Evolutionary conservation across 2,888 invertebrate genomes (phyloP), one percentile per base, ranked within the genome.

Genomic region (Alloplasta piceator): DNA sequence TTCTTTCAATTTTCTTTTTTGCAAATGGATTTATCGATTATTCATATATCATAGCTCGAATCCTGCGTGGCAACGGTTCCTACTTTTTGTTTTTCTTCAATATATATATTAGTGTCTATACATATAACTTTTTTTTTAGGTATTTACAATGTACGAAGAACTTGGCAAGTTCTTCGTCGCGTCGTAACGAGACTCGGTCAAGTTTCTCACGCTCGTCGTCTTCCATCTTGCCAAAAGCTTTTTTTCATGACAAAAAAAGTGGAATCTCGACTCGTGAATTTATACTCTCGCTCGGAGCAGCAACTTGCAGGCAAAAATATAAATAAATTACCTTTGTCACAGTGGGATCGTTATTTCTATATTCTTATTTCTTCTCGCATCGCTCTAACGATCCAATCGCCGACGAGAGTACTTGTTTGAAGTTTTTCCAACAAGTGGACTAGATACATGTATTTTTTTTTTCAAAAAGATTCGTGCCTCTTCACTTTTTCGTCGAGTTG

Each of bases 401-500:
- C 50, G n/a, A 39, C 39, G 46, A 52, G 72, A 60, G 64, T 67
- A 55, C 55, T 75, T 52, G 60, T 60, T 52, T 16, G 48, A 70
- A 12, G 39, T 63, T 50, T 63, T 63, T 72, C 46, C 61, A 67
- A 66, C 66, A 72, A 61, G 52, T 61, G 74, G 80, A 80, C 74
- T 82, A 80, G 80, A 76, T 41, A 76, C 78, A 79, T 83, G 82
- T 14, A 58, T n/a, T 61, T 26, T 38, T 36, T 16, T 63, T 61
- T 61, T 38, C 9, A 41, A 60, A 26, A 41, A 55, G 12, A 16
- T n/a, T 48, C 10, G 43, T 7, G n/a, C 12, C 16, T 14, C 5
- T 75, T 85, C 82, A 86, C 68, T 88, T 89, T 58, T 85, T 89
- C 56, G 78, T 39, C 75, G 71, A 50, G 50, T 63, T 68, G 41